Evolutionary conservation across 2,113 vertebrate genomes (phyloP).

Genomic region (Trichomycterus rosablanca): DNA sequence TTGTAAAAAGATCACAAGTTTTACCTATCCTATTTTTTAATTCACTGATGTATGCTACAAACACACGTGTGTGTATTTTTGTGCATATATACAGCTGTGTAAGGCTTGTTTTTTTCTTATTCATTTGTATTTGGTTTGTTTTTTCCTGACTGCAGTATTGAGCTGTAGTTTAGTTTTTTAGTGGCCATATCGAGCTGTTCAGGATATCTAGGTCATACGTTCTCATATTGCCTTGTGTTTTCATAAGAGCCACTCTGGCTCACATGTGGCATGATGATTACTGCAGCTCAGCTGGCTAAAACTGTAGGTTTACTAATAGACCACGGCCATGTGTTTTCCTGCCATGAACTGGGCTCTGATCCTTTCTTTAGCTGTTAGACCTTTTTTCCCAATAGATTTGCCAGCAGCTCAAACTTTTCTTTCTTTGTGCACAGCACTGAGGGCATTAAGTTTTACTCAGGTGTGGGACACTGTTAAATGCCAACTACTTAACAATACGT

Average conservation of each 20-base stretch:
- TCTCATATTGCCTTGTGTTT: constrained; percentile 42
- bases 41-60: too few relatives aligned
- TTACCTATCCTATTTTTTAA: too few relatives aligned
- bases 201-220: constrained; percentile 50
- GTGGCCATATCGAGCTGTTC: constrained; percentile 26
- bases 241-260: constrained; percentile 15
- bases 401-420: neutral
- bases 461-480: too few relatives aligned
- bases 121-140: too few relatives aligned
- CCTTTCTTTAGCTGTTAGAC: constrained; percentile 5
- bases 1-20: too few relatives aligned
- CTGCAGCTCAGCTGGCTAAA: constrained; percentile 26
- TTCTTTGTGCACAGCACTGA: neutral
- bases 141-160: neutral
- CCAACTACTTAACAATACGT: too few relatives aligned
- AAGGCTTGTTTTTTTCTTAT: too few relatives aligned
- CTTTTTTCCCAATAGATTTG: too few relatives aligned
- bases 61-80: too few relatives aligned
- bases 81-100: too few relatives aligned
- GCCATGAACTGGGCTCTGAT: neutral
- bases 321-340: constrained; percentile 37
- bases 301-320: constrained; percentile 41
- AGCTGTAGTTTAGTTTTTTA: constrained; percentile 11
- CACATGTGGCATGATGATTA: constrained; percentile 18
- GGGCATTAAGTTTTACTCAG: too few relatives aligned